Evolutionary conservation across 2,797 vertebrate species (phyloP).

Genomic region (Pipistrellus kuhlii): DNA sequence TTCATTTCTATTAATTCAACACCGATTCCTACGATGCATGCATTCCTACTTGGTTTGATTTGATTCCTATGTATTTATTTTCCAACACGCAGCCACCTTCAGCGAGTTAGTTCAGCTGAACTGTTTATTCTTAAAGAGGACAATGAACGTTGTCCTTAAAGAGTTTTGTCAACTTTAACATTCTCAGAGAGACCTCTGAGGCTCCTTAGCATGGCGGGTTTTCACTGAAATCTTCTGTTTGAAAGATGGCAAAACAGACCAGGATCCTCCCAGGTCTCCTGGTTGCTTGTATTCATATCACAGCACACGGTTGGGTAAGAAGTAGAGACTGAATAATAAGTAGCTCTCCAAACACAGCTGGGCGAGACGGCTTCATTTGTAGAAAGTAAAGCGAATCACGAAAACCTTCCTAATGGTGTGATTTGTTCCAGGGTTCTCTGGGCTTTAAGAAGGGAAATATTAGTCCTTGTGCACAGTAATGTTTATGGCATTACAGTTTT

Average conservation of each 20-base stretch:
- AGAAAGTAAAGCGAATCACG: constrained; percentile 10
- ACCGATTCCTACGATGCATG: background rate
- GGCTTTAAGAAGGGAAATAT: constrained; percentile 31
- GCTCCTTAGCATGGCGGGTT: constrained; percentile 1
- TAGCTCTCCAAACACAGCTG: constrained; percentile 37
- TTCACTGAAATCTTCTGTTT: background rate
- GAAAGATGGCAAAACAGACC: background rate
- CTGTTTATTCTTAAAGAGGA: constrained; percentile 49
- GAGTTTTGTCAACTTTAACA: constrained; percentile 24
- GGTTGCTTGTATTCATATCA: constrained; percentile 1
- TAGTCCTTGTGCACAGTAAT: constrained; percentile 29
- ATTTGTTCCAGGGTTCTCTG: constrained; percentile 40
- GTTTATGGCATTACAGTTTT: background rate
- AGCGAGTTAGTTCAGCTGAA: background rate
- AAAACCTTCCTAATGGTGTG: constrained; percentile 45
- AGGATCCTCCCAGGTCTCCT: background rate
- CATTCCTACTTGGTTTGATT: background rate
- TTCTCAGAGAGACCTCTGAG: constrained; percentile 2
- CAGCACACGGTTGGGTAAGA: background rate
- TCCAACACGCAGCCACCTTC: background rate
- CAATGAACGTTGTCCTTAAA: background rate
- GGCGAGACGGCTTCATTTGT: background rate
- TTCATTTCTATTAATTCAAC: background rate
- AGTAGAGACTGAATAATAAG: constrained; percentile 11
- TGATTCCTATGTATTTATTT: constrained; percentile 8